These are phyloP conservation scores for Rhyzopertha dominica DNA, from an alignment of 1,140 invertebrate species.

Conservation along the genomic window DNA sequence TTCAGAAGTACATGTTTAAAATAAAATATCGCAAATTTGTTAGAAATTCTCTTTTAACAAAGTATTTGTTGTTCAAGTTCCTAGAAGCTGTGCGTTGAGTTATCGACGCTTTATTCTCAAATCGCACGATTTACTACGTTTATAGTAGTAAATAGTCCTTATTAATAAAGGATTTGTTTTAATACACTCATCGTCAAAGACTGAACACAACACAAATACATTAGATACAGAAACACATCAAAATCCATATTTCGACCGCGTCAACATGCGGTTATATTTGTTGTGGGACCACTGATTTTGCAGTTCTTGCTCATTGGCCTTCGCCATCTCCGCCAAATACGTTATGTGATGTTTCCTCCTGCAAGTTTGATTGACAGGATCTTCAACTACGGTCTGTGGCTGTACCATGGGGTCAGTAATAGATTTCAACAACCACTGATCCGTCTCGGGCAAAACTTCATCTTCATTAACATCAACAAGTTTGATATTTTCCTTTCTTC, in stretches of 20 bases:
- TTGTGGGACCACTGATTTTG: slow-evolving; percentile 93
- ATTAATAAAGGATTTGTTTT: too few relatives aligned
- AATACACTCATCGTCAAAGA: too few relatives aligned
- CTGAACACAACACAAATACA: too few relatives aligned
- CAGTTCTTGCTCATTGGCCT: slow-evolving; percentile 87
- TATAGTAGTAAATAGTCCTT: too few relatives aligned
- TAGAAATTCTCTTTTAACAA: too few relatives aligned
- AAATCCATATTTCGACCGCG: slow-evolving; percentile 86
- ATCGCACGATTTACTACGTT: too few relatives aligned
- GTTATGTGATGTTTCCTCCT: slow-evolving; percentile 93
- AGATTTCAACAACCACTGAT: slow-evolving; percentile 76
- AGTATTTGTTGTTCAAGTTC: too few relatives aligned
- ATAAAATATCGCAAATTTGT: too few relatives aligned
- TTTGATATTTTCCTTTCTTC: slow-evolving; percentile 29
- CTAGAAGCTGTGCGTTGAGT: too few relatives aligned
- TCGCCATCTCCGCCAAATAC: slow-evolving; percentile 83
- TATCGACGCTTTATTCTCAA: too few relatives aligned
- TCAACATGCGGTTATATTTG: slow-evolving; percentile 73
- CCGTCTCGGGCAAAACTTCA: slow-evolving; percentile 71
- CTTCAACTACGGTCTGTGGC: slow-evolving; percentile 49
- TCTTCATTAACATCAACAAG: slow-evolving; percentile 74
- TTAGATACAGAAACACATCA: too few relatives aligned
- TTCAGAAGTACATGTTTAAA: too few relatives aligned
- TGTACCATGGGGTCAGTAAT: slow-evolving; percentile 62
- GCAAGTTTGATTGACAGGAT: slow-evolving; percentile 62